Evolutionary conservation across 2,113 vertebrate species (phyloP).

Genomic region (Elachura formosa): DNA sequence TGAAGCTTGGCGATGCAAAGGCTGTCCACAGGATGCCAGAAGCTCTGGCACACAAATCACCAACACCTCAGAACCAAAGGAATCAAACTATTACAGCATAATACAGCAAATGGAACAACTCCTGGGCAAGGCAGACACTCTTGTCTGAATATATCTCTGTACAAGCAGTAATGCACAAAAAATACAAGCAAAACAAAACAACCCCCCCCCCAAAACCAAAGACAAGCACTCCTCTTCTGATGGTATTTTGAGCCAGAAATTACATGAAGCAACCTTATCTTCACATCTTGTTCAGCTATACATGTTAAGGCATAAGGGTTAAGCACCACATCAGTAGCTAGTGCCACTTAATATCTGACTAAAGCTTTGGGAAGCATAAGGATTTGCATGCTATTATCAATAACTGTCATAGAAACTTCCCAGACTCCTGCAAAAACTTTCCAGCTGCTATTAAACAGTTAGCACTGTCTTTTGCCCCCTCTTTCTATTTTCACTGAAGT

Average conservation of each 20-base stretch:
- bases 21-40: not conserved
- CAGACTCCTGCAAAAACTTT: not conserved
- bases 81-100: not conserved
- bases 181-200: not conserved
- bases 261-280: not conserved
- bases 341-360: slow-evolving; percentile 1
- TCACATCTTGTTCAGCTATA: not conserved
- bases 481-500: not conserved
- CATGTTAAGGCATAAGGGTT: not conserved
- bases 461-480: not conserved
- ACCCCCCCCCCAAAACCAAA: no score
- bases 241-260: not conserved
- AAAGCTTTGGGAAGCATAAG: slow-evolving; percentile 34
- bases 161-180: rapidly evolving
- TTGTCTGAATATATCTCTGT: not conserved
- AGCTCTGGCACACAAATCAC: not conserved
- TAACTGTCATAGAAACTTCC: not conserved
- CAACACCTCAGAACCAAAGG: not conserved
- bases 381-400: slow-evolving; percentile 37
- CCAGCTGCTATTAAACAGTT: not conserved
- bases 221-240: not conserved
- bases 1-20: not conserved
- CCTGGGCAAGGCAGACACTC: not conserved
- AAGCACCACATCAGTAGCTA: not conserved
- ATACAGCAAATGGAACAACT: not conserved